Base-by-base conservation (phyloP, 1,140 invertebrate genomes). In the Cotesia typhae region DNA sequence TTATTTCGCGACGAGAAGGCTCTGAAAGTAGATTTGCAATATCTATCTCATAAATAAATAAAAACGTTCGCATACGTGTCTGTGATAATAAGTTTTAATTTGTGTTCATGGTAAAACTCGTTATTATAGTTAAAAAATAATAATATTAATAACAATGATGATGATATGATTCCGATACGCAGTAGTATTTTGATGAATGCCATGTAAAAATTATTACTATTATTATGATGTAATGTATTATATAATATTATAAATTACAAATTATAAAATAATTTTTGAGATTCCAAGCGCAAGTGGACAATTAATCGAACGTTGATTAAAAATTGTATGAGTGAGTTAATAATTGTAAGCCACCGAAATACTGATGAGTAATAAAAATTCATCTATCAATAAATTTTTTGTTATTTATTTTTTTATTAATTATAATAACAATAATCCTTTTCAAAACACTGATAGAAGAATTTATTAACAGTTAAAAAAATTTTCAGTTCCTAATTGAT, bases 51-150 rank as follows among this genome's bases (percentile, higher is more conserved):
- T 67, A 71, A 53, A 67, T 0, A 47, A 47, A 47, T 9, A 9
- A 47, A 47, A 47, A 71, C 47, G 52, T 75, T 70, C 74, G 71
- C 70, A 75, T 75, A 72, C 70, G 70, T 72, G 74, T 75, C 74
- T 75, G 71, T 75, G 74, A 75, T 75, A 75, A 75, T 75, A 75
- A 72, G 74, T 75, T 75, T 72, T 75, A 72, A 75, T 75, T 75
- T 75, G 70, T 72, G 66, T 70, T 75, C 63, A 65, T 75, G 70
- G 66, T 61, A 70, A 66, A 67, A 70, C 61, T 35, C 66, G 59
- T 70, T 60, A 57, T 57, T 17, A 57, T 57, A 57, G 53, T 57
- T 57, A 20, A 20, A 17, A 12, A 57, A 57, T 12, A 20, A n/a
- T 12, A 17, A 20, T 12, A 20, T 14, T 7, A 20, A 14, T 57